These are phyloP conservation scores for Temnothorax curvispinosus DNA, from an alignment of 1,140 invertebrate species.

Conservation along the genomic window DNA sequence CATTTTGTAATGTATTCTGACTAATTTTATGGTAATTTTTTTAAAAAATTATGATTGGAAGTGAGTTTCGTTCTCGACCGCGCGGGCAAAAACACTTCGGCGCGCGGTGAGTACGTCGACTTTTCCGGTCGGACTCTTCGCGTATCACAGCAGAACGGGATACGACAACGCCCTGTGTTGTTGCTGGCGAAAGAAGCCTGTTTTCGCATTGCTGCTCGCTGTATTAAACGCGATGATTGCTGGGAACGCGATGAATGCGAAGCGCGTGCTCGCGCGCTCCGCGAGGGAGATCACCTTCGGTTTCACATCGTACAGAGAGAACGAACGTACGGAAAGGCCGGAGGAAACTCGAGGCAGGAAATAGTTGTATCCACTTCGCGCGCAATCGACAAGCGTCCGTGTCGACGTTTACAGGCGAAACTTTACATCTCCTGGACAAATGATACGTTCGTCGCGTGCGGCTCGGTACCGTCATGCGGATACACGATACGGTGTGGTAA, in stretches of 20 bases:
- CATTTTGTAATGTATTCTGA: neutral
- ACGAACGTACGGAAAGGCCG: neutral
- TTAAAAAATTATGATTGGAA: neutral
- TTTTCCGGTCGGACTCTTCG: conserved; percentile 5
- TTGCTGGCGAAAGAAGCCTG: conserved; percentile 35
- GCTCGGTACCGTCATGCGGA: neutral
- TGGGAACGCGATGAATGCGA: conserved; percentile 36
- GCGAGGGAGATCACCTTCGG: conserved; percentile 42
- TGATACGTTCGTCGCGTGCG: conserved; percentile 34
- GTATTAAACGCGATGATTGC: conserved; percentile 58
- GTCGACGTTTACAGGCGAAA: conserved; percentile 21
- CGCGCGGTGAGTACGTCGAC: neutral
- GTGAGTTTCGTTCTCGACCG: neutral
- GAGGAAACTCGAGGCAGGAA: conserved; percentile 47
- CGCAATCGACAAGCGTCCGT: conserved; percentile 28
- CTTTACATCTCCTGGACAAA: conserved; percentile 12
- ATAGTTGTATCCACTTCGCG: conserved; percentile 32
- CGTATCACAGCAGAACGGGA: neutral
- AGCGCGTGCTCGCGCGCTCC: conserved; percentile 27
- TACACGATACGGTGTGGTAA: neutral
- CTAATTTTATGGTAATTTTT: no score
- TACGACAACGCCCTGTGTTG: conserved; percentile 6
- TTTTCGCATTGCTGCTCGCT: conserved; percentile 42
- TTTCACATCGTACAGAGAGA: conserved; percentile 18
- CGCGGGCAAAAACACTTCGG: neutral